These are phyloP conservation scores for Pelecanoides urinatrix DNA, from an alignment of 2,113 vertebrate species.

Conservation along the genomic window DNA sequence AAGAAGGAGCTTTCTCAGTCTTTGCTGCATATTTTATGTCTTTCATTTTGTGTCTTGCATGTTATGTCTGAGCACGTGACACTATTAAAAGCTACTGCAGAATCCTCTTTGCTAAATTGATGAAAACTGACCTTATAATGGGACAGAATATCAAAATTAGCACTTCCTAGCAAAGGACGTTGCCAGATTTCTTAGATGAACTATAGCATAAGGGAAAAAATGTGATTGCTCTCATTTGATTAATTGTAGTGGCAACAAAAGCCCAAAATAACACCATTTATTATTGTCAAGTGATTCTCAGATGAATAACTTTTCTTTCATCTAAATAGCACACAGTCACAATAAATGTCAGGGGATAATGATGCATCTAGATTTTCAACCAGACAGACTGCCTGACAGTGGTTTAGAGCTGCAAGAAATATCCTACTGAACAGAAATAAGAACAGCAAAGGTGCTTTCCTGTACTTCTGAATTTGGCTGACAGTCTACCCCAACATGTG, in stretches of 20 bases:
- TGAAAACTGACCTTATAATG: not conserved
- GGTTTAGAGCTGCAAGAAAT: not conserved
- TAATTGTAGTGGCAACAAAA: constrained; percentile 54
- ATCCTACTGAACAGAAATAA: not conserved
- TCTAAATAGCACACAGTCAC: not conserved
- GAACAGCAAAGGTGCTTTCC: not conserved
- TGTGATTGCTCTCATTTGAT: constrained; percentile 17
- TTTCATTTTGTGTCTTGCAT: not conserved
- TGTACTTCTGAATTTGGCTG: not conserved
- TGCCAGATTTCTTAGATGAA: not conserved
- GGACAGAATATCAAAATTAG: not conserved
- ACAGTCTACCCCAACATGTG: not conserved
- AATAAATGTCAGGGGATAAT: constrained; percentile 28
- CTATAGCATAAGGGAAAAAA: not conserved
- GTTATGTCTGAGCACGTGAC: not conserved
- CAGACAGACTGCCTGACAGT: not conserved
- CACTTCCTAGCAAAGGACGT: not conserved
- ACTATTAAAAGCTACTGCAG: not conserved
- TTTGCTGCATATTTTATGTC: not conserved
- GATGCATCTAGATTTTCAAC: constrained; percentile 5
- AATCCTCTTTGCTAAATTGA: not conserved
- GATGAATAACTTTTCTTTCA: constrained; percentile 37
- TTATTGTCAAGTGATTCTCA: constrained; percentile 43
- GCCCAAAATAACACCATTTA: constrained; percentile 34
- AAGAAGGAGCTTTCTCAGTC: not conserved